Evolutionary conservation across 2,113 vertebrate species (phyloP), one percentile per base, ranked within the genome.

Genomic region (Trachemys scripta): DNA sequence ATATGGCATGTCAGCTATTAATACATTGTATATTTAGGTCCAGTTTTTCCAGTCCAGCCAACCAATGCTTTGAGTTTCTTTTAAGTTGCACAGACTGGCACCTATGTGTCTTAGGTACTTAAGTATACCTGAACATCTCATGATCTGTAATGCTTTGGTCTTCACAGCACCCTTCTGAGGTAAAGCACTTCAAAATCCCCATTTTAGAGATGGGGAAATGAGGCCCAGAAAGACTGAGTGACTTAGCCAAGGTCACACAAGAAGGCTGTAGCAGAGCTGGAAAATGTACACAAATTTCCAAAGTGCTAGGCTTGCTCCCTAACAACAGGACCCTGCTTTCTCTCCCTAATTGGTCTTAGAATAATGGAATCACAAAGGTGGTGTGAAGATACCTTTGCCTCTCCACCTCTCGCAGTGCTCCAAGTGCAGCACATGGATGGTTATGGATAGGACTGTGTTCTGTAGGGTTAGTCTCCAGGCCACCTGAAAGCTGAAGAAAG

Each of bases 61-160:
- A 80, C 79, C 81, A 94, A 16, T 42, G 47, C 81, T 84, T 90
- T 69, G 90, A 94, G 93, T 31, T n/a, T 88, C 50, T 25, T 88
- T 94, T 90, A 94, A 72, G 19, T 56, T 88, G 10, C 56, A 42
- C 59, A 31, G 29, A 62, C 27, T 62, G 59, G 59, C 29, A 27
- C 59, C 11, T 29, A 27, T 27, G 10, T 62, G 29, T 2, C 19
- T 80, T 59, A 84, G 79, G 59, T 76, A 6, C 42, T 91, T 92
- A n/a, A 86, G 45, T 91, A 78, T 84, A 54, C 53, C 53, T 54
- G 53, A 54, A 54, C 53, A 54, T 54, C 53, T 54, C 20, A 7
- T 54, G 19, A 54, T 54, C 53, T 54, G 53, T 54, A 54, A 54
- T 54, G 17, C 53, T 22, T 54, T 54, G 22, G 53, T 54, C 53